phyloP scores from a whole-genome alignment of 2,113 vertebrate genomes.

The Pseudois nayaur region DNA sequence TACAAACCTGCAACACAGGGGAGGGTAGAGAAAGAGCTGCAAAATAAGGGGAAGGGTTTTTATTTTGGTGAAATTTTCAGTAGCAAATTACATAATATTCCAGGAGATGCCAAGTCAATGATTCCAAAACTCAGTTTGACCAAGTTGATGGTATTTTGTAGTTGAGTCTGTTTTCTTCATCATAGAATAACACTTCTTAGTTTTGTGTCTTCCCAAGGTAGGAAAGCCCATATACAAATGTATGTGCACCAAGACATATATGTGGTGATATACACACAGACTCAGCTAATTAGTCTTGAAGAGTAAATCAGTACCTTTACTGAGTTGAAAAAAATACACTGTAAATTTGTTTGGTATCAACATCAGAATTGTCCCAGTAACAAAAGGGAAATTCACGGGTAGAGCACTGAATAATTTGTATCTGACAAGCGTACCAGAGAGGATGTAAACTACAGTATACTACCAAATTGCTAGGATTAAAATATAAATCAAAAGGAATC shows the following conservation, averaged over 20 bases:
- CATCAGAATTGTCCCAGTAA: conserved; percentile 1
- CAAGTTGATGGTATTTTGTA: conserved; percentile 28
- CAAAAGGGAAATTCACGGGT: background rate
- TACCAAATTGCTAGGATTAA: conserved; percentile 18
- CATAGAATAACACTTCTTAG: background rate
- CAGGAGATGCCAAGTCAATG: conserved; percentile 16
- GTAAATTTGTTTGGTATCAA: background rate
- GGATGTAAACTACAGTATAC: conserved; percentile 11
- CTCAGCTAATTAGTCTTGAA: background rate
- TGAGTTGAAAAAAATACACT: background rate
- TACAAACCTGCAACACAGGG: conserved; percentile 82
- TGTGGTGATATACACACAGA: background rate
- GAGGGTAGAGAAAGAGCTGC: conserved; percentile 77
- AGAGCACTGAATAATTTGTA: background rate
- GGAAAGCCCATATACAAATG: background rate
- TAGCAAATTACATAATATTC: conserved; percentile 20
- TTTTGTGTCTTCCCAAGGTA: background rate
- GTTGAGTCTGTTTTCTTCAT: background rate
- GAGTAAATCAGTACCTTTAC: background rate
- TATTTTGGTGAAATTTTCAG: conserved; percentile 39
- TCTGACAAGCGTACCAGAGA: background rate
- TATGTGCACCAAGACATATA: background rate
- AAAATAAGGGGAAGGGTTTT: conserved; percentile 58
- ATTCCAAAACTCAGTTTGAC: background rate
- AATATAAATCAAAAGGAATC: background rate